phyloP scores from a whole-genome alignment of 2,797 vertebrate species.

The Pantherophis alleghaniensis region DNA sequence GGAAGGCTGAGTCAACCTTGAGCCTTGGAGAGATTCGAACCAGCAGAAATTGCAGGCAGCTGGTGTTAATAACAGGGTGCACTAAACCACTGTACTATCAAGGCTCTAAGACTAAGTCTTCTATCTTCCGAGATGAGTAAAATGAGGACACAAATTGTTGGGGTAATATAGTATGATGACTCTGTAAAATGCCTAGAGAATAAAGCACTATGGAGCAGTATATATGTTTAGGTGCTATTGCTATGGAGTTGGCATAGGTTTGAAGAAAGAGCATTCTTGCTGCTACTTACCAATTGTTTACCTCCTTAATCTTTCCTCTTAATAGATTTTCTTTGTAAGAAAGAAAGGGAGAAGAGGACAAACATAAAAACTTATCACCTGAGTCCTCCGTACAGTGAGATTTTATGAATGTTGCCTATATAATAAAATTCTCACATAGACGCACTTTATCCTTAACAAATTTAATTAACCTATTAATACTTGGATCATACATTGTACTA shows the following conservation, averaged over 20 bases:
- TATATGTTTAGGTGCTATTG: not conserved
- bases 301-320: not conserved
- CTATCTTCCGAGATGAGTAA: not conserved
- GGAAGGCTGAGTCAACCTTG: no score
- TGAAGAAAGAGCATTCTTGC: not conserved
- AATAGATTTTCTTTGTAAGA: not conserved
- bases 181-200: not conserved
- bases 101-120: not conserved
- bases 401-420: not conserved
- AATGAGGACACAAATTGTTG: not conserved
- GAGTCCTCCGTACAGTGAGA: not conserved
- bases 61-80: no score
- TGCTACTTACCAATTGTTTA: not conserved
- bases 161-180: not conserved
- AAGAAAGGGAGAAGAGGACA: not conserved
- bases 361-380: not conserved
- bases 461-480: not conserved
- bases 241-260: not conserved
- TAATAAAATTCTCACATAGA: no score
- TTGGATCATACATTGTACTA: not conserved
- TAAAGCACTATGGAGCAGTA: not conserved
- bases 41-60: no score
- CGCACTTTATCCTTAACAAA: not conserved
- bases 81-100: no score
- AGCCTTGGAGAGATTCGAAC: no score